phyloP scores from a whole-genome alignment of 2,888 invertebrate genomes.

The Mesoligia furuncula region DNA sequence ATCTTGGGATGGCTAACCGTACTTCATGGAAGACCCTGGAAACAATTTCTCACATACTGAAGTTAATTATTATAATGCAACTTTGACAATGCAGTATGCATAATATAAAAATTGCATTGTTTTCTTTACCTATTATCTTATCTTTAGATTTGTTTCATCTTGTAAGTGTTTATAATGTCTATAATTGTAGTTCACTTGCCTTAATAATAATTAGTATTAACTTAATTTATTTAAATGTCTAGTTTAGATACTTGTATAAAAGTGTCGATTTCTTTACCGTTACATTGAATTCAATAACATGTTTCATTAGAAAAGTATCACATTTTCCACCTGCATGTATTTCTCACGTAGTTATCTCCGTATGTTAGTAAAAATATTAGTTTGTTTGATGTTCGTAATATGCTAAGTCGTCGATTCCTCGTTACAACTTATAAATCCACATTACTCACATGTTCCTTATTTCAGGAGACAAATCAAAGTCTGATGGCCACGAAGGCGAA shows the following conservation, averaged over 20 bases:
- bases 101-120: neutral
- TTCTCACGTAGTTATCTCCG: neutral
- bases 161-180: neutral
- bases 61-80: neutral
- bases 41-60: neutral
- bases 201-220: neutral
- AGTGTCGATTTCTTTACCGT: neutral
- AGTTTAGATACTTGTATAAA: neutral
- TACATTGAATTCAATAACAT: neutral
- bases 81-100: neutral
- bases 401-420: neutral
- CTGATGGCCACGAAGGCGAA: constrained; percentile 74
- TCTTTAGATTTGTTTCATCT: neutral
- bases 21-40: constrained; percentile 1
- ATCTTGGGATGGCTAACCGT: neutral
- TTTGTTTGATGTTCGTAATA: constrained; percentile 1
- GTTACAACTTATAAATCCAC: neutral
- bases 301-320: neutral
- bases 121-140: constrained; percentile 7
- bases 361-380: neutral
- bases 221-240: neutral
- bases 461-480: constrained; percentile 80
- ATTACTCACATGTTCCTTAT: neutral
- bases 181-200: neutral
- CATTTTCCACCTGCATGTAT: constrained; percentile 12